Percentiles rank a stretch among this genome's conserved stretches.
phyloP scores from a whole-genome alignment of 2,797 vertebrate species.

The Artibeus jamaicensis region DNA sequence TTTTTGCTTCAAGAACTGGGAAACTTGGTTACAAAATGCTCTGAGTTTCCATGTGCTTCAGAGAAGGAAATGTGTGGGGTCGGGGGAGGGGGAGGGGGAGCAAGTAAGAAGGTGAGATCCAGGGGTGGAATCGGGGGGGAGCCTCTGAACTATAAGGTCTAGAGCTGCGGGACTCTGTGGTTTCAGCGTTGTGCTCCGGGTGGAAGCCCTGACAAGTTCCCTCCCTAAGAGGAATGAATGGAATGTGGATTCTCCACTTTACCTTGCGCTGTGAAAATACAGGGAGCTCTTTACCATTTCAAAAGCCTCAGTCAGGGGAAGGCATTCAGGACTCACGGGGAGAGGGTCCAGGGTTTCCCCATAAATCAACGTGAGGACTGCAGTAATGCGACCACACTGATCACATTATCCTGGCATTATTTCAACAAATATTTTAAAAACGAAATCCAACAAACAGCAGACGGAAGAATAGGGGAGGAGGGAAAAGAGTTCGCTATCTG shows the following conservation, averaged over 20 bases:
- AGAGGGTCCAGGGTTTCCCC: neutral
- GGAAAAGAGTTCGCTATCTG: neutral
- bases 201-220: neutral
- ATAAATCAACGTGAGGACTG: slow-evolving; percentile 12
- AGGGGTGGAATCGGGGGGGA: neutral
- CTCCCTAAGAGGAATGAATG: slow-evolving; percentile 49
- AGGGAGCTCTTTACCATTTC: neutral
- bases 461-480: neutral
- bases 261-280: slow-evolving; percentile 41
- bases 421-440: neutral
- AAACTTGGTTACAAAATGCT: neutral
- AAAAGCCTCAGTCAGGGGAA: neutral
- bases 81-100: neutral
- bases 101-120: neutral
- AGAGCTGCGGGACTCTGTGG: neutral
- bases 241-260: slow-evolving; percentile 68
- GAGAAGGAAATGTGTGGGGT: neutral
- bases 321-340: neutral
- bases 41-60: neutral
- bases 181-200: neutral
- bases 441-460: slow-evolving; percentile 3
- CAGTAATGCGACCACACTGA: neutral
- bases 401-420: neutral
- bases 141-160: neutral
- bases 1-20: neutral